Percentiles rank a stretch among this genome's conserved stretches.
These are phyloP conservation scores for Peromyscus nudipes DNA, from an alignment of 2,797 vertebrate species.

Conservation along the genomic window DNA sequence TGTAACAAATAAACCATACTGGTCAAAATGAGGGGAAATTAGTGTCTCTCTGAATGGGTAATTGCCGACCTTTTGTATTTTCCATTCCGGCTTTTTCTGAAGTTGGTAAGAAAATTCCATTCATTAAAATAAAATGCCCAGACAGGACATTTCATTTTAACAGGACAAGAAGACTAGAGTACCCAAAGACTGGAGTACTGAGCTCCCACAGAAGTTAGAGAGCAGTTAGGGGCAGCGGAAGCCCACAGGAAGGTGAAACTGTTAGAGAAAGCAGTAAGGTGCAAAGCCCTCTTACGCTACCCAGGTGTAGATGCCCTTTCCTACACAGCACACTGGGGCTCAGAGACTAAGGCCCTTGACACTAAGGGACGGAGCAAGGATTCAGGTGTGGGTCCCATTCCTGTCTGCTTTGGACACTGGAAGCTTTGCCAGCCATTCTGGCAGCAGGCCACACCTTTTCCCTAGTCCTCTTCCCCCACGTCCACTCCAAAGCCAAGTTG, in stretches of 20 bases:
- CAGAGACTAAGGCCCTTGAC: background rate
- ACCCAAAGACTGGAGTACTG: background rate
- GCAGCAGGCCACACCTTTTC: accelerated
- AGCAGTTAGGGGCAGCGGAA: too few relatives aligned
- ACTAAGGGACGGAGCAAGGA: background rate
- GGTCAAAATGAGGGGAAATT: slow-evolving; percentile 24
- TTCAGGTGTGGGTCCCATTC: background rate
- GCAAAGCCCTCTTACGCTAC: background rate
- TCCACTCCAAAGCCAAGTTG: background rate
- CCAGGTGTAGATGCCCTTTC: background rate
- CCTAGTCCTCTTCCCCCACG: accelerated
- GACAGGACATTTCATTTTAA: background rate
- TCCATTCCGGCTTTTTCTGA: background rate
- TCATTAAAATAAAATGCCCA: background rate
- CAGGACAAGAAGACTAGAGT: background rate
- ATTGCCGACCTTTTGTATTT: background rate
- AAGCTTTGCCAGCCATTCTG: background rate
- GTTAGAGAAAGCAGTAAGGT: background rate
- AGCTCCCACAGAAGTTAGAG: background rate
- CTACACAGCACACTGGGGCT: background rate
- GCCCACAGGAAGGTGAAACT: background rate
- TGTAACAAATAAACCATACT: background rate
- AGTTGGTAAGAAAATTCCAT: background rate
- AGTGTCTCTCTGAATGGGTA: background rate
- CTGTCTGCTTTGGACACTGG: background rate